Base-by-base conservation (phyloP, 2,888 invertebrate species). In the Cephus pulcher region DNA sequence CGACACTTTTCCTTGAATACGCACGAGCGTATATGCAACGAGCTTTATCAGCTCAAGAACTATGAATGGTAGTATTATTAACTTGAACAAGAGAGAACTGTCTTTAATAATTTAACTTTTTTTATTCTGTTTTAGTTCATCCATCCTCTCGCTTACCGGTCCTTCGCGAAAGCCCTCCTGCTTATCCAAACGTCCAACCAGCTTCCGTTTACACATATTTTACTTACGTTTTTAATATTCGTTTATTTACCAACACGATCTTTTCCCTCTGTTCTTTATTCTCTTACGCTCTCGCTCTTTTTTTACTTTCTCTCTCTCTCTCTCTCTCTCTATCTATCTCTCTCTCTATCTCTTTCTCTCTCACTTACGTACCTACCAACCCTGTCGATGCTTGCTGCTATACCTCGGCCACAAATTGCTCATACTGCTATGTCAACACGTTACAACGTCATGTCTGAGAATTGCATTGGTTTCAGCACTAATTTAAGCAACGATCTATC, bases 331-430 rank as follows among this genome's bases (percentile, higher is more conserved):
- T 68, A 81, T 84, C 79, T 83, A 79, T 80, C 80, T 76, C 80
- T 76, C 32, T 81, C 74, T 69, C 73, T 87, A 85, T 89, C 76
- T 88, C 88, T 89, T 81, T 85, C 79, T 85, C 85, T 86, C 86
- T 88, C 69, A 88, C 88, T 89, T 84, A 86, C 79, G 76, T 86
- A 88, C 86, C 87, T 88, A 87, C 84, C 86, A 89, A 90, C 86
- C 89, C 89, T 90, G 87, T 90, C 86, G 88, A 89, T 91, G 91
- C 90, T 91, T 91, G 90, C 90, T 90, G 90, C 90, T 91, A 88
- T 90, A 90, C 88, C 88, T 91, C 90, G 89, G 90, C 90, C 88
- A 90, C 87, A 85, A 88, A 88, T 87, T 85, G 90, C 90, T 90
- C 88, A 89, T 88, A 89, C 86, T 89, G 89, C 88, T 90, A 88